phyloP scores from a whole-genome alignment of 2,888 invertebrate genomes.

The Polia nebulosa region DNA sequence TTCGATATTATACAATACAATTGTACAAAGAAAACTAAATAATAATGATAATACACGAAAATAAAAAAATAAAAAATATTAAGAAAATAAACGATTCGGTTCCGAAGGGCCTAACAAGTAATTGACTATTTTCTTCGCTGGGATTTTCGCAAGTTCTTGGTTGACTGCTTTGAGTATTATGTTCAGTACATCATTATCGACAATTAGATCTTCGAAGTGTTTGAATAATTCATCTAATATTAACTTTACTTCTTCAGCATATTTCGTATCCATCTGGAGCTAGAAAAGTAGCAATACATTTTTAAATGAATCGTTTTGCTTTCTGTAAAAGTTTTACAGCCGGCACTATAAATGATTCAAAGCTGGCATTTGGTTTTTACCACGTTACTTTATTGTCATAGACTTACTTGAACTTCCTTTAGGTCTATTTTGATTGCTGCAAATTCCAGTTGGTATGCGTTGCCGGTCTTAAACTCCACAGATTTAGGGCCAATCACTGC shows the following conservation, averaged over 20 bases:
- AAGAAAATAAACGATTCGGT: no score
- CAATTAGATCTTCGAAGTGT: slow-evolving; percentile 9
- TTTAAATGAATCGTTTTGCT: background rate
- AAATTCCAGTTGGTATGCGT: slow-evolving; percentile 18
- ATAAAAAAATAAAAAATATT: no score
- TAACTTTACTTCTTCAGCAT: slow-evolving; percentile 6
- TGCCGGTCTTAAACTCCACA: background rate
- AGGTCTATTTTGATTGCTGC: slow-evolving; percentile 3
- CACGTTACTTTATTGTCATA: background rate
- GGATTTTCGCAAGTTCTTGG: slow-evolving; percentile 25
- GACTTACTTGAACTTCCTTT: slow-evolving; percentile 17
- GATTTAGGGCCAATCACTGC: slow-evolving; percentile 16
- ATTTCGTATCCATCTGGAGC: slow-evolving; percentile 27
- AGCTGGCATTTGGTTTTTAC: background rate
- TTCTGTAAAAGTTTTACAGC: background rate
- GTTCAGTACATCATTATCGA: slow-evolving; percentile 26
- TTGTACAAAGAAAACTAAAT: no score
- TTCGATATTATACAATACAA: no score
- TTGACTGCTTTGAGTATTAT: slow-evolving; percentile 22
- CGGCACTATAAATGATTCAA: background rate
- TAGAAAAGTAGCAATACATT: slow-evolving; percentile 3
- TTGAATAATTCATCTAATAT: slow-evolving; percentile 23
- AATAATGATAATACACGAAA: no score
- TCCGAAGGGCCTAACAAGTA: slow-evolving; percentile 12
- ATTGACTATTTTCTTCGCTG: slow-evolving; percentile 20